A percentile compares a stretch with the other conserved stretches of the same genome.
Conservation (phyloP, 2,888 invertebrate genomes). For the Acrobasis repandana region DNA sequence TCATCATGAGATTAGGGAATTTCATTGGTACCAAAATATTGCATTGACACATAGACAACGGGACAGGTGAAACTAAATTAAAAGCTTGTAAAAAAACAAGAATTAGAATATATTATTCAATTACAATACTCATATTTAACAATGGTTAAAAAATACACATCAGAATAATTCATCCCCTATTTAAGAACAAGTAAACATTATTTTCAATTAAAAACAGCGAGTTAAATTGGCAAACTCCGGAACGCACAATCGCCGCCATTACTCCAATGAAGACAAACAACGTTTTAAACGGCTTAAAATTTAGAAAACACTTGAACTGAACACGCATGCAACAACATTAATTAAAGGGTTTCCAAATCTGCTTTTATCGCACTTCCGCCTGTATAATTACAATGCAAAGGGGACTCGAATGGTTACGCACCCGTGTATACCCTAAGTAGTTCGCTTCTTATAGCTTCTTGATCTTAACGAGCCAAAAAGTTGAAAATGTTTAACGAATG, state of each 20-base stretch:
- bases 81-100: no score
- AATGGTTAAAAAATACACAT: slow-evolving; percentile 14
- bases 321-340: slow-evolving; percentile 77
- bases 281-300: slow-evolving; percentile 51
- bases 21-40: no score
- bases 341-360: slow-evolving; percentile 79
- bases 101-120: no score
- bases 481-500: no score
- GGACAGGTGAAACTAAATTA: no score
- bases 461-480: no score
- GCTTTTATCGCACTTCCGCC: slow-evolving; percentile 74
- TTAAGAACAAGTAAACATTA: slow-evolving; percentile 24
- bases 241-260: slow-evolving; percentile 11
- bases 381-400: slow-evolving; percentile 76
- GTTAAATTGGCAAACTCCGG: slow-evolving; percentile 18
- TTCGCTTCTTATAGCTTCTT: background rate
- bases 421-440: background rate
- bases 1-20: no score
- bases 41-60: no score
- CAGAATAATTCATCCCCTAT: background rate
- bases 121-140: background rate
- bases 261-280: slow-evolving; percentile 32
- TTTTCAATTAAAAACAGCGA: slow-evolving; percentile 20
- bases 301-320: slow-evolving; percentile 58
- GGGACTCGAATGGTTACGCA: slow-evolving; percentile 29